Evolutionary conservation across 2,888 invertebrate species (phyloP).

Genomic region (Pomacea canaliculata): DNA sequence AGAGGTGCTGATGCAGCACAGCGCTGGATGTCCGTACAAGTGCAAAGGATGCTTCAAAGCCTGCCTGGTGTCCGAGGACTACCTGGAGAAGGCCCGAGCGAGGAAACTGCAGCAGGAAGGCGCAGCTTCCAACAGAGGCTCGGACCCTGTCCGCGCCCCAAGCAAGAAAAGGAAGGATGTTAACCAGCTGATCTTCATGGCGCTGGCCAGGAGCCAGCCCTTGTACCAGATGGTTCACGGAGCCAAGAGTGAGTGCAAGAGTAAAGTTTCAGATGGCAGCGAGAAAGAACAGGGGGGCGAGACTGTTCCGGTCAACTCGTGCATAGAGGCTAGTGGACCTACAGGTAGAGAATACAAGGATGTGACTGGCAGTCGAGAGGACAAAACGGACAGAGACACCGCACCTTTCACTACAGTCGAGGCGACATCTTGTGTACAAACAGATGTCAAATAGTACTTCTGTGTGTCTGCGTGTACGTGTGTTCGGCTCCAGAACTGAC

Average conservation of each 20-base stretch:
- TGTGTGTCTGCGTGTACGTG: background rate
- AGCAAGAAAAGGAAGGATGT: slow-evolving; percentile 19
- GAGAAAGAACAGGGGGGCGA: background rate
- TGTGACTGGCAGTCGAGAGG: background rate
- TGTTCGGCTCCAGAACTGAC: too few species aligned
- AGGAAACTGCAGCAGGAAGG: slow-evolving; percentile 5
- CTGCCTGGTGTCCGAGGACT: slow-evolving; percentile 48
- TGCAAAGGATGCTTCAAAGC: slow-evolving; percentile 54
- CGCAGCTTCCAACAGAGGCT: background rate
- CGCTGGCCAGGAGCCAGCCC: slow-evolving; percentile 36
- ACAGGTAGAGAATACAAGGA: background rate
- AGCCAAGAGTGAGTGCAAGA: background rate
- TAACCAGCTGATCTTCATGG: slow-evolving; percentile 22
- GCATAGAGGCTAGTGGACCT: background rate
- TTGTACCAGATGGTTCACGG: slow-evolving; percentile 33
- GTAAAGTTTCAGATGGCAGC: background rate
- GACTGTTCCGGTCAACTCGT: background rate
- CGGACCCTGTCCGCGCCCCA: background rate
- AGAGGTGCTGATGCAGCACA: slow-evolving; percentile 33
- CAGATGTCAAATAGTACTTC: background rate
- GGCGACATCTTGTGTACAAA: background rate
- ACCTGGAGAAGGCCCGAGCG: slow-evolving; percentile 25
- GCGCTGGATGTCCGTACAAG: slow-evolving; percentile 49
- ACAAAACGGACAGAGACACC: background rate
- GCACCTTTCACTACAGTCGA: too few species aligned